These are phyloP conservation scores for Drosophila flavopinicola DNA, from an alignment of 2,888 invertebrate species.

Conservation along the genomic window DNA sequence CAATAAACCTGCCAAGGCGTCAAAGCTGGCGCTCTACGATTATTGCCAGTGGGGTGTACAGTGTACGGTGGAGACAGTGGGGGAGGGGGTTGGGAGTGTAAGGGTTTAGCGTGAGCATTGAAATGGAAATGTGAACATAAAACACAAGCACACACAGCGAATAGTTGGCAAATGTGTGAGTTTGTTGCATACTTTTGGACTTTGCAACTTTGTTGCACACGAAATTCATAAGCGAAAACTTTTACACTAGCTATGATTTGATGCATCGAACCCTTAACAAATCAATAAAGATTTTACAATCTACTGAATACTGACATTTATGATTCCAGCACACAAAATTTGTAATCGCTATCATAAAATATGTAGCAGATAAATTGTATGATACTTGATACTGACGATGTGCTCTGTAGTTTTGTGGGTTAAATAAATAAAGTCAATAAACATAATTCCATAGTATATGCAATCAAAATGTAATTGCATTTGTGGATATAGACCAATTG, in stretches of 20 bases:
- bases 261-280: not conserved
- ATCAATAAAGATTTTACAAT: slow-evolving; percentile 25
- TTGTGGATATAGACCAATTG: not conserved
- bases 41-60: slow-evolving; percentile 1
- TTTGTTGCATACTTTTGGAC: slow-evolving; percentile 45
- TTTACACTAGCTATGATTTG: slow-evolving; percentile 1
- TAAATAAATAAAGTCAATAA: too few relatives aligned
- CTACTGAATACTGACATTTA: too few relatives aligned
- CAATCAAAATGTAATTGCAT: not conserved
- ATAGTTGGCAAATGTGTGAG: slow-evolving; percentile 26
- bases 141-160: slow-evolving; percentile 24
- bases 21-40: slow-evolving; percentile 38
- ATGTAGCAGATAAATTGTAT: too few relatives aligned
- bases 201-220: slow-evolving; percentile 34
- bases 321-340: too few relatives aligned
- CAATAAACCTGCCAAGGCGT: slow-evolving; percentile 73
- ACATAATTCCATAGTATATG: too few relatives aligned
- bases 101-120: slow-evolving; percentile 30
- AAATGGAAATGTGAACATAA: slow-evolving; percentile 40
- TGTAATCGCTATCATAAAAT: too few relatives aligned
- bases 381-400: too few relatives aligned
- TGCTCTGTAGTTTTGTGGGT: too few relatives aligned
- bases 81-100: not conserved
- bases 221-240: slow-evolving; percentile 17
- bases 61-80: not conserved